phyloP scores from a whole-genome alignment of 2,888 invertebrate species.

The Ormyrus nitidulus region DNA sequence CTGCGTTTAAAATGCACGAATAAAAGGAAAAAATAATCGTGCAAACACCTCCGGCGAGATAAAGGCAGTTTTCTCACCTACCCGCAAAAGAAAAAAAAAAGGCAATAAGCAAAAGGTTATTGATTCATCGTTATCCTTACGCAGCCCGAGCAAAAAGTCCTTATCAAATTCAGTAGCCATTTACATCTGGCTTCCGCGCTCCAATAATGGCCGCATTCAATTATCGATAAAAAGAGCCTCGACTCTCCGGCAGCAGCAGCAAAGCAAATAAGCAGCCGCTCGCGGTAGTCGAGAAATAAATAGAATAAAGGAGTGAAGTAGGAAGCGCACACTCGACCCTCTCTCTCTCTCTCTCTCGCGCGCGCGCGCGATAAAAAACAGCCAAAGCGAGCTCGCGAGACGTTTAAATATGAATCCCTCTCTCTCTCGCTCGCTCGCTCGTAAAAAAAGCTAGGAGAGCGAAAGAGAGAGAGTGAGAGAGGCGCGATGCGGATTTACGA shows the following conservation, averaged over 20 bases:
- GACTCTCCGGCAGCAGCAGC: too few species aligned
- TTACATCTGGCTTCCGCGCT: constrained; percentile 8
- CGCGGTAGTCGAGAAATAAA: constrained; percentile 27
- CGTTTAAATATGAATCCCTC: constrained; percentile 48
- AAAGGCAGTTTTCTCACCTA: neutral
- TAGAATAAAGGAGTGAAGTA: constrained; percentile 47
- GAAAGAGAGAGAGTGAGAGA: constrained; percentile 7
- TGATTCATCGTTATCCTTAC: neutral
- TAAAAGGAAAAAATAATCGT: too few species aligned
- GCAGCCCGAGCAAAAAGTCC: neutral
- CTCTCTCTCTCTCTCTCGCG: neutral
- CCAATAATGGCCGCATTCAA: constrained; percentile 47
- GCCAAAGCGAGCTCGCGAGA: constrained; percentile 14
- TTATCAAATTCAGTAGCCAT: constrained; percentile 52
- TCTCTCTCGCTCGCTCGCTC: constrained; percentile 40
- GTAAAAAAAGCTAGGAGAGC: constrained; percentile 40
- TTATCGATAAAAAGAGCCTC: constrained; percentile 36
- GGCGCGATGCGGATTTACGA: constrained; percentile 51
- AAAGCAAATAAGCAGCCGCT: constrained; percentile 3
- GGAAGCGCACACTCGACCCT: constrained; percentile 49
- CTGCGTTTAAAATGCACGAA: too few species aligned
- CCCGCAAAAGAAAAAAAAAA: neutral
- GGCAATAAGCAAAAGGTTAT: neutral
- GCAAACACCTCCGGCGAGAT: too few species aligned
- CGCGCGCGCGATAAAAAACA: constrained; percentile 33